Evolutionary conservation across 2,113 vertebrate species (phyloP), one percentile per base, ranked within the genome.

Genomic region (Xiphophorus maculatus): DNA sequence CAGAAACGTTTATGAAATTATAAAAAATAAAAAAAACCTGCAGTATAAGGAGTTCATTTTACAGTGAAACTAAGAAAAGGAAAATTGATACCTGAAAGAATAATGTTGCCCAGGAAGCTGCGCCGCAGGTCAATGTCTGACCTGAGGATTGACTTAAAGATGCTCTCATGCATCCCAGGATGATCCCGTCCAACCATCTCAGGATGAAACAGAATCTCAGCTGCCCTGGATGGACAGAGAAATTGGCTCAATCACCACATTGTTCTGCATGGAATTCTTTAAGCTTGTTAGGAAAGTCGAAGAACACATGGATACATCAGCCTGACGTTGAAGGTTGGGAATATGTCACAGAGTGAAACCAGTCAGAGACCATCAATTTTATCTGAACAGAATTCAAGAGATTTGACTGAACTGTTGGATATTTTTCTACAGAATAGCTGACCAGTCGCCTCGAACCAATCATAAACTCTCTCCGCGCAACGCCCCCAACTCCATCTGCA

Each of bases 171-270:
- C 72, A 95, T 91, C 79, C 95, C 94, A 54, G 87, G 89, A 73
- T 94, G 90, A 73, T 95, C 95, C 54, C 80, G 92, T 63, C 95
- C 95, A 77, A 94, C 93, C 77, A 95, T 77, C 76, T 94, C 91
- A 0, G 95, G 95, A 72, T 87, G 93, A 63, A 95, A 95, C 29
- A 95, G 89, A 40, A 95, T 94, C 80, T 95, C 95, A 5, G 95
- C 85, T 8, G 93, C 95, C 75, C 95, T 95, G 74, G 8, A 72
- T 22, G 48, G 69, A 54, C 15, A 0, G 2, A 13, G 13, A 66
- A 8, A 44, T 13, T 17, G 11, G 15, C 2, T 29, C 29, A 64
- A 1, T 11, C 63, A 15, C 3, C 64, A 54, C 4, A 68, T 13
- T 9, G 30, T n/a, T 51, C 58, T n/a, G 17, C 7, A 54, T 8